Percentiles rank a stretch among this genome's conserved stretches.
Conservation (phyloP, 2,888 invertebrate genomes). For the Apodemia mormo region DNA sequence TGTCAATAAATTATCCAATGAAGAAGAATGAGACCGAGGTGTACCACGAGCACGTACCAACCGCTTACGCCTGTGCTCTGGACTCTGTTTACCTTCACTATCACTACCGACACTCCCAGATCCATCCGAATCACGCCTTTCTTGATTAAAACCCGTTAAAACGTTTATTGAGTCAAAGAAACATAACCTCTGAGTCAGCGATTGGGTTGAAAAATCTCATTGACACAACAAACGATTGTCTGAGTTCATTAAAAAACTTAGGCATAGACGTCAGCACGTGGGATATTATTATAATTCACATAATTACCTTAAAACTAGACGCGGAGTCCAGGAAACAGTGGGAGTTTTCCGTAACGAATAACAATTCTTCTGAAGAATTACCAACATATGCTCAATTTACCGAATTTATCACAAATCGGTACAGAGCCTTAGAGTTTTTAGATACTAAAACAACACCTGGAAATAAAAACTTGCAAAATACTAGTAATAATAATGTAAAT, state of each 20-base stretch:
- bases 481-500: too few relatives aligned
- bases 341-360: not conserved
- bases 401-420: too few relatives aligned
- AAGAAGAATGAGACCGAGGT: constrained; percentile 91
- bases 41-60: constrained; percentile 91
- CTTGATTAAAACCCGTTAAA: constrained; percentile 86
- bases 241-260: too few relatives aligned
- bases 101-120: constrained; percentile 95
- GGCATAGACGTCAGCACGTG: not conserved
- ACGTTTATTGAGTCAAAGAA: not conserved
- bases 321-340: too few relatives aligned
- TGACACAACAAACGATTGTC: too few relatives aligned
- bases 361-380: too few relatives aligned
- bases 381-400: too few relatives aligned
- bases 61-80: constrained; percentile 91
- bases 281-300: not conserved
- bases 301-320: too few relatives aligned
- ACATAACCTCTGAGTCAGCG: not conserved
- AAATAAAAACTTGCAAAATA: too few relatives aligned
- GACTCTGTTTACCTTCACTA: constrained; percentile 93
- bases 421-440: too few relatives aligned
- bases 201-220: too few relatives aligned
- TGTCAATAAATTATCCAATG: constrained; percentile 88
- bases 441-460: too few relatives aligned
- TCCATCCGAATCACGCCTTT: constrained; percentile 89